Conservation (phyloP, 2,113 vertebrate genomes). For the Sprattus sprattus region DNA sequence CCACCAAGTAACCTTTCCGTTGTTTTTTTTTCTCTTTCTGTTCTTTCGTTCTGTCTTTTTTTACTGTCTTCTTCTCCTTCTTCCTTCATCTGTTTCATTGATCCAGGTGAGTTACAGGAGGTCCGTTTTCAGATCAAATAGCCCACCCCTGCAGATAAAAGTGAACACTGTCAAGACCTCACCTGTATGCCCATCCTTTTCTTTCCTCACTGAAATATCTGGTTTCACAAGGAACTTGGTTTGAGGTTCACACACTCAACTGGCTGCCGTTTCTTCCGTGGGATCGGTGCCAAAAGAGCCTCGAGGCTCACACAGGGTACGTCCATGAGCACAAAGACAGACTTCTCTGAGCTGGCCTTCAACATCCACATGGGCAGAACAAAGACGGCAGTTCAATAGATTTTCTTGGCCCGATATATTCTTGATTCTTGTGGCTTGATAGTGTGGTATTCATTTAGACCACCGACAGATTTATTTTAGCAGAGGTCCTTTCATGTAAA, state of each 20-base stretch:
- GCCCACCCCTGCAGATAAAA: neutral
- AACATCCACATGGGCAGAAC: neutral
- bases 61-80: neutral
- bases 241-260: neutral
- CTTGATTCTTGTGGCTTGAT: neutral
- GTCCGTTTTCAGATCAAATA: neutral
- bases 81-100: neutral
- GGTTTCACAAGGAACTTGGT: constrained; percentile 3
- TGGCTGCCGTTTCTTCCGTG: neutral
- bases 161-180: constrained; percentile 3
- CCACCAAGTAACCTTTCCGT: neutral
- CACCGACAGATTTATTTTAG: neutral
- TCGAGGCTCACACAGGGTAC: neutral
- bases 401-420: neutral
- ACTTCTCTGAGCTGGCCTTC: neutral
- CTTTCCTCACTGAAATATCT: neutral
- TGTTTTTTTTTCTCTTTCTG: neutral
- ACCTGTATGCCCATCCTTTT: neutral
- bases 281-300: neutral
- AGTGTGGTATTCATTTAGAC: neutral
- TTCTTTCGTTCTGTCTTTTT: neutral
- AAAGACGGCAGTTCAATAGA: neutral
- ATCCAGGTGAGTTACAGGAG: neutral
- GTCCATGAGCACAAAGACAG: neutral
- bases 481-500: neutral